Base-by-base conservation (phyloP, 2,113 vertebrate genomes). In the Paedocypris sp. region DNA sequence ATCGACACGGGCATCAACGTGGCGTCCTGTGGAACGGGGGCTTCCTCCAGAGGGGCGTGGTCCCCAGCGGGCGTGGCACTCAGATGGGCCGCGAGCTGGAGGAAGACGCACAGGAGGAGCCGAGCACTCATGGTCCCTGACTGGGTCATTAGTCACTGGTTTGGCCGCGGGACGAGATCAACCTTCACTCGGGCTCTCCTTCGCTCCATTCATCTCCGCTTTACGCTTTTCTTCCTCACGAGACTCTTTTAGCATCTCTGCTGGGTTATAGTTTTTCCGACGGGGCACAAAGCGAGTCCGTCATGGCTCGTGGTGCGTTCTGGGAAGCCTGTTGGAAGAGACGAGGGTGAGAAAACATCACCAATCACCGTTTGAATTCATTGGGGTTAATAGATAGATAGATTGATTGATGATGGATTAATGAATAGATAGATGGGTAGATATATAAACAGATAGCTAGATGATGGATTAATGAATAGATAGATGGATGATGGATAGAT, bases 91-190 rank as follows among this genome's bases (percentile, higher is more conserved):
- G 10, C 29, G 15, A 63, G 48, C 61, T 45, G 28, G 3, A 23
- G 26, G 18, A 48, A 54, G 19, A 45, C 2, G 16, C 39, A 45
- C 49, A 63, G 39, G 20, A 62, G 41, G 46, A 62, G 60, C 60
- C 16, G 28, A 31, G 36, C 8, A 38, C 28, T 63, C 61, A 63
- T 63, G 10, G 2, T 63, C 33, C 39, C 39, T 53, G 18, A 18
- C 61, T 52, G 22, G 6, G 18, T 63, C 45, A 53, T 53, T 63
- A 53, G 41, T 63, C 61, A 45, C 38, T 39, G 33, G 15, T 48
- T 45, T 46, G 31, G 61, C 61, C 51, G 46, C 28, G 16, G 49
- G 61, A 39, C 11, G 42, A 63, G 61, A 45, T 32, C 13, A 28
- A 45, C 54, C 38, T 58, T 58, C 54, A 22, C 54, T 58, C 26